These are phyloP conservation scores for Arizona elegans DNA, from an alignment of 2,113 vertebrate genomes.

Conservation along the genomic window DNA sequence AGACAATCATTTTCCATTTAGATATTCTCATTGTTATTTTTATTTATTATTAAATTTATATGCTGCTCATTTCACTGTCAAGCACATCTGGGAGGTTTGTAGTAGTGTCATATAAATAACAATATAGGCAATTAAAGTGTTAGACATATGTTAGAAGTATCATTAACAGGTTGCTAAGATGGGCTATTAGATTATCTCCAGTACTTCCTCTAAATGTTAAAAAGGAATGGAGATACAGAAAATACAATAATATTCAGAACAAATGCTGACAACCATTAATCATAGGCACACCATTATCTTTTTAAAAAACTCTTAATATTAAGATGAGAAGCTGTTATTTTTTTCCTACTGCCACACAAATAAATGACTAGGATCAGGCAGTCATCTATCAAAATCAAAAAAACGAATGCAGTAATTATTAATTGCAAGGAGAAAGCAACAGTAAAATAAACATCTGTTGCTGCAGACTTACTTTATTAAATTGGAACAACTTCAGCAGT, in stretches of 20 bases:
- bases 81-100: not conserved
- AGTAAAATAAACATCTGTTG: not conserved
- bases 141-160: not conserved
- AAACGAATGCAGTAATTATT: not conserved
- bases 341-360: not conserved
- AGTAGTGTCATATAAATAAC: not conserved
- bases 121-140: not conserved
- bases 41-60: too few species aligned
- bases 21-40: not conserved
- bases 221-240: not conserved
- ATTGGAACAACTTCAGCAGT: not conserved
- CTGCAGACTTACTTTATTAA: not conserved
- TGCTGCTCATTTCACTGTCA: not conserved
- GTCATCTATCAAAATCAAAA: not conserved
- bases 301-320: not conserved
- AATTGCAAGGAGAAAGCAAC: not conserved
- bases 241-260: not conserved
- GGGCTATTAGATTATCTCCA: not conserved
- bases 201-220: not conserved
- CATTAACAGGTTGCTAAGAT: not conserved
- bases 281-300: rapidly evolving
- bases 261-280: not conserved
- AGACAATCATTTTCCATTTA: not conserved
- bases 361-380: not conserved
- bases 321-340: not conserved